These are phyloP conservation scores for Acleris emargana DNA, from an alignment of 2,888 invertebrate genomes.

Conservation along the genomic window DNA sequence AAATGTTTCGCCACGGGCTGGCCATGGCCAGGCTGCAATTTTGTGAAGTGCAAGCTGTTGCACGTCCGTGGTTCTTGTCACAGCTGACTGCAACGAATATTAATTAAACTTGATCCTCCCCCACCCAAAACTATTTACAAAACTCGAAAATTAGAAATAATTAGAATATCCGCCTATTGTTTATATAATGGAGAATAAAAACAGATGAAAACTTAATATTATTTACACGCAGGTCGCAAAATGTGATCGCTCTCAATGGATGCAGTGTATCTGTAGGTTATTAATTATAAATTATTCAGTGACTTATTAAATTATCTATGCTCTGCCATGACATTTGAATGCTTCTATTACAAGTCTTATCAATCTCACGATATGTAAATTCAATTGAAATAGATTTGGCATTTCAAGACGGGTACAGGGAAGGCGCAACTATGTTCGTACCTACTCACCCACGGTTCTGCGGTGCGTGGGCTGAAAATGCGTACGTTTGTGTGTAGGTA, in stretches of 20 bases:
- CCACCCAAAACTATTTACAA: not conserved
- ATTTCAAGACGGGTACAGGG: conserved; percentile 52
- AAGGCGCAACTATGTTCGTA: conserved; percentile 65
- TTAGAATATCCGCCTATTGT: not conserved
- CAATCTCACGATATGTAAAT: conserved; percentile 52
- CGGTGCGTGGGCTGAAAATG: conserved; percentile 55
- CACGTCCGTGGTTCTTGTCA: conserved; percentile 42
- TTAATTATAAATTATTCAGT: conserved; percentile 48
- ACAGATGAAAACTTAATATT: too few relatives aligned
- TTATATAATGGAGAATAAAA: too few relatives aligned
- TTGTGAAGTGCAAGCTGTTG: conserved; percentile 47
- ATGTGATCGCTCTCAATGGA: too few relatives aligned
- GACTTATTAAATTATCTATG: conserved; percentile 42
- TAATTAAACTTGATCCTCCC: not conserved
- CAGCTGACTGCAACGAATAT: conserved; percentile 39
- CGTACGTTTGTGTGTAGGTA: conserved; percentile 41
- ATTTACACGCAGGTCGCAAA: too few relatives aligned
- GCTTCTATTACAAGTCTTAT: conserved; percentile 45
- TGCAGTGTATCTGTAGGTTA: conserved; percentile 3
- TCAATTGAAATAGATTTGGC: conserved; percentile 55
- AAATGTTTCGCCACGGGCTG: conserved; percentile 33
- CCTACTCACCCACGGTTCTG: conserved; percentile 57
- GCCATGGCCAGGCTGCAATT: conserved; percentile 44
- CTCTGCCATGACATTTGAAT: conserved; percentile 39
- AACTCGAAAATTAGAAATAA: not conserved